Evolutionary conservation across 2,113 vertebrate species (phyloP), one percentile per base, ranked within the genome.

Genomic region (Ceyx cyanopectus): DNA sequence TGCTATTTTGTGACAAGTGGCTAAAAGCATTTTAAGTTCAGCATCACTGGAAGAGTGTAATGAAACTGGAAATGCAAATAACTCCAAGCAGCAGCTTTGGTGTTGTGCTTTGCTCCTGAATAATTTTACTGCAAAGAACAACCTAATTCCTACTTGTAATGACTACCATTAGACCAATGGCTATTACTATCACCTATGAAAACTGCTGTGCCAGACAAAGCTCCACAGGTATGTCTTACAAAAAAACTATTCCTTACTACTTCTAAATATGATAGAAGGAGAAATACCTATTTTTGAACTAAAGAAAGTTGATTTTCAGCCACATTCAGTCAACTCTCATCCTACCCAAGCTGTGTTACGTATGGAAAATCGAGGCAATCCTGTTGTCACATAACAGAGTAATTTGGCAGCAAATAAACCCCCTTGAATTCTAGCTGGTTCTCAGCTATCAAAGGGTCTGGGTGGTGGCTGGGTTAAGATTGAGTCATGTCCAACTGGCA

Each of bases 121-220:
- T 78, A 84, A 84, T 75, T 94, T 90, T 84, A 95, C 41, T 85
- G 80, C 65, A 18, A 90, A 89, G 69, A 95, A 81, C 56, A 62
- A 74, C 63, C 69, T 80, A 79, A 90, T 93, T 95, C 46, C 51
- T 62, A 9, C 88, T 77, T 56, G 20, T 77, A 81, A 90, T 24
- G 37, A 58, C 41, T 50, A 14, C 41, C 76, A 81, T 70, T 77
- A 95, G 43, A 50, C n/a, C 56, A 66, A 69, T 7, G 50, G 74
- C 70, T 61, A 58, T 66, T 58, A 61, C n/a, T 46, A 63, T 58
- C 90, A 83, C 60, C 85, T 88, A 14, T 6, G 24, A 58, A 73
- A 82, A 46, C 54, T 50, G 67, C 76, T 83, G 63, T 66, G 75
- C 32, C 63, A 79, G 50, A 41, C 79, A 87, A 21, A 85, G 80